Evolutionary conservation across 2,888 invertebrate genomes (phyloP).

Genomic region (Aplocera efformata): DNA sequence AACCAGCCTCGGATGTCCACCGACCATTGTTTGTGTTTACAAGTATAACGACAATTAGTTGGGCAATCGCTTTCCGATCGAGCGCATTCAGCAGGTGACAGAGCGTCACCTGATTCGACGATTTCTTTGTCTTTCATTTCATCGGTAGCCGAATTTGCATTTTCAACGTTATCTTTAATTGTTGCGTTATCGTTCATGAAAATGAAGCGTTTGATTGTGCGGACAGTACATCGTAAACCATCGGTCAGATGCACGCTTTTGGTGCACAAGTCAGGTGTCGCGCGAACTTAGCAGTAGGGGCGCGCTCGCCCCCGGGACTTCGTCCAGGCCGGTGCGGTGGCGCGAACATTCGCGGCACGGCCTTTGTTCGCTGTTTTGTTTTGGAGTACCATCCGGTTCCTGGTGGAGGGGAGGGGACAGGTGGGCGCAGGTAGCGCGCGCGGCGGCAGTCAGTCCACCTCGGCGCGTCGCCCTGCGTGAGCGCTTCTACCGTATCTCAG

Average conservation of each 20-base stretch:
- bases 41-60: slow-evolving; percentile 59
- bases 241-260: slow-evolving; percentile 28
- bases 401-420: slow-evolving; percentile 71
- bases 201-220: slow-evolving; percentile 35
- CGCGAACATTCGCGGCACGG: slow-evolving; percentile 78
- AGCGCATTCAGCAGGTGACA: slow-evolving; percentile 57
- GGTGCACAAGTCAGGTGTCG: slow-evolving; percentile 67
- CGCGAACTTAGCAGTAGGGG: slow-evolving; percentile 52
- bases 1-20: slow-evolving; percentile 52
- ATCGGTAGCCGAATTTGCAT: slow-evolving; percentile 47
- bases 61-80: slow-evolving; percentile 59
- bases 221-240: slow-evolving; percentile 36
- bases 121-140: slow-evolving; percentile 49
- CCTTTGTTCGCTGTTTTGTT: slow-evolving; percentile 80
- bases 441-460: slow-evolving; percentile 68
- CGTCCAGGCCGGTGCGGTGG: slow-evolving; percentile 57
- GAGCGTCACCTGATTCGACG: slow-evolving; percentile 47
- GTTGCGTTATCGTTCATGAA: slow-evolving; percentile 35
- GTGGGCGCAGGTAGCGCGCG: slow-evolving; percentile 76
- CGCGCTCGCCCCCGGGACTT: slow-evolving; percentile 43
- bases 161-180: slow-evolving; percentile 45
- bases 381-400: slow-evolving; percentile 79
- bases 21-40: slow-evolving; percentile 64
- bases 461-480: slow-evolving; percentile 70
- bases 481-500: slow-evolving; percentile 59